These are phyloP conservation scores for Lasioglossum zephyrum DNA, from an alignment of 2,888 invertebrate genomes.

Conservation along the genomic window DNA sequence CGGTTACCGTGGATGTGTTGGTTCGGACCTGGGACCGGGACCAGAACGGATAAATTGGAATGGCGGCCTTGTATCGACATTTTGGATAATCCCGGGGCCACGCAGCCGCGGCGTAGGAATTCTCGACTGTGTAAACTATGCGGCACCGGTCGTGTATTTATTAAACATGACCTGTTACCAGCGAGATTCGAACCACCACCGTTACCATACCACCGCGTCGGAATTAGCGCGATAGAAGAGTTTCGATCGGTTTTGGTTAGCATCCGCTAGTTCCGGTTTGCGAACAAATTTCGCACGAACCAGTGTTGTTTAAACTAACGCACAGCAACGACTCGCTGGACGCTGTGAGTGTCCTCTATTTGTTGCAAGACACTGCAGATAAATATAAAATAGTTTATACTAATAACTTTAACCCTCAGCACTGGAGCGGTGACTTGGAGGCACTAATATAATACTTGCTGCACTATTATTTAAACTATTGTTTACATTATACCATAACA, in stretches of 20 bases:
- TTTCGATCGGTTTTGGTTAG: neutral
- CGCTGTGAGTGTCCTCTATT: too few relatives aligned
- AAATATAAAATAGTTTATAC: too few relatives aligned
- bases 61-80: conserved; percentile 69
- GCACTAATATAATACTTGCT: too few relatives aligned
- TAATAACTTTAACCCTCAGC: too few relatives aligned
- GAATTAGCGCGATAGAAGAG: neutral
- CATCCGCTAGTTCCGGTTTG: neutral
- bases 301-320: neutral
- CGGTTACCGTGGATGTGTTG: conserved; percentile 13
- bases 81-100: conserved; percentile 67
- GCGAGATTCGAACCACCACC: neutral
- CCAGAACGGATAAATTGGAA: conserved; percentile 71
- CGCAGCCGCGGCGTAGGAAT: conserved; percentile 60
- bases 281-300: neutral
- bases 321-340: too few relatives aligned
- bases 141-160: conserved; percentile 75
- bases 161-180: conserved; percentile 71
- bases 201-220: neutral
- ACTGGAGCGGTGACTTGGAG: too few relatives aligned
- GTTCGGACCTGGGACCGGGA: neutral
- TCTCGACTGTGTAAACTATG: conserved; percentile 73
- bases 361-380: too few relatives aligned
- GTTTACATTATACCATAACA: too few relatives aligned
- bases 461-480: too few relatives aligned